Evolutionary conservation across 1,140 invertebrate genomes (phyloP).

Genomic region (Pseudoatta argentina): DNA sequence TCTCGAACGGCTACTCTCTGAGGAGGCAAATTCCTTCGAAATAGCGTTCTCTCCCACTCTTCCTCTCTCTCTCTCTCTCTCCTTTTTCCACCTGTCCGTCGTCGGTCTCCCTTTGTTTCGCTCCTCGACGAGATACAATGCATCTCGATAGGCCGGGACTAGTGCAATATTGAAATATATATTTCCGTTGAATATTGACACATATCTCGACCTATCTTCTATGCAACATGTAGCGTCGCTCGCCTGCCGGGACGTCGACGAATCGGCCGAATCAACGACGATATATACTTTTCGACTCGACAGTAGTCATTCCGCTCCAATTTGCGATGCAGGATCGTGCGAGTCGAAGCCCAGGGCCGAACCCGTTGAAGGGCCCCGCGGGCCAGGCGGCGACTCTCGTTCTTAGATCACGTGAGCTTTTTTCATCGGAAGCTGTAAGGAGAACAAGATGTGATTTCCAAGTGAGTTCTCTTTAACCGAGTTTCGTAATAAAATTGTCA

Average conservation of each 20-base stretch:
- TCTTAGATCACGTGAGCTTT: slow-evolving; percentile 1
- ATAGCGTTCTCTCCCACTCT: neutral
- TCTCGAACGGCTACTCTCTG: neutral
- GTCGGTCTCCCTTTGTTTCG: slow-evolving; percentile 48
- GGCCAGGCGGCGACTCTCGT: neutral
- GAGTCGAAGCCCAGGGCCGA: slow-evolving; percentile 42
- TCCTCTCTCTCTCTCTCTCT: slow-evolving; percentile 7
- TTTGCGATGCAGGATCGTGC: slow-evolving; percentile 59
- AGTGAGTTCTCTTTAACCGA: neutral
- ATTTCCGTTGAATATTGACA: slow-evolving; percentile 83
- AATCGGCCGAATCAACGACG: slow-evolving; percentile 1
- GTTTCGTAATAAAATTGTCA: neutral
- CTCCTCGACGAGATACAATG: slow-evolving; percentile 75
- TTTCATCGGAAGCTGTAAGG: slow-evolving; percentile 3
- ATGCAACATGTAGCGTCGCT: slow-evolving; percentile 75
- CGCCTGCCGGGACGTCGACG: neutral
- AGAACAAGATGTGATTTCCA: neutral
- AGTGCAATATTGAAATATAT: slow-evolving; percentile 84
- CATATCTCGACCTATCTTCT: slow-evolving; percentile 85
- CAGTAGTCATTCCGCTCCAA: slow-evolving; percentile 60
- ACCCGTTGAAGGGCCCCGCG: slow-evolving; percentile 29
- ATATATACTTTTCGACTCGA: slow-evolving; percentile 45
- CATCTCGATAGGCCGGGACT: slow-evolving; percentile 86
- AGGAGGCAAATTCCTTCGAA: neutral
- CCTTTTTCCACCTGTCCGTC: slow-evolving; percentile 23